Evolutionary conservation across 2,113 vertebrate genomes (phyloP), one percentile per base, ranked within the genome.

Genomic region (Reinhardtius hippoglossoides): DNA sequence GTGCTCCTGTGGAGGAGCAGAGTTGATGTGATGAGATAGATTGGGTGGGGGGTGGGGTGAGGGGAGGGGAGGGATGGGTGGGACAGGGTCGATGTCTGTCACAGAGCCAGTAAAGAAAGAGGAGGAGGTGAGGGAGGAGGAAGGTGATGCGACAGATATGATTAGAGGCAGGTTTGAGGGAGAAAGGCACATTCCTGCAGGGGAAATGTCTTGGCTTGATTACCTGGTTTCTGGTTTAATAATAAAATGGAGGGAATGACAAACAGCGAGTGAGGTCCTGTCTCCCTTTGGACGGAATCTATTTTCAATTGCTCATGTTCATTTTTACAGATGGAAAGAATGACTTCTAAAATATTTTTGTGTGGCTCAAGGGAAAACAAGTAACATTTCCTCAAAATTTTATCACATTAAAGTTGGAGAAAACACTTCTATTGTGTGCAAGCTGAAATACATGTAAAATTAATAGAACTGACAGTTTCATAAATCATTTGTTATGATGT

Each of bases 131-230:
- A 52, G 62, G 67, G 74, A 71, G 58, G 76, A 74, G 83, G 59
- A 62, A 76, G 85, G 72, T 59, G 67, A 84, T 88, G 89, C 64
- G 59, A 84, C 79, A 86, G 67, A 80, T 83, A 77, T 80, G 44
- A 85, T 85, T 81, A 76, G 70, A 74, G 74, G 68, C 81, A 65
- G 83, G 62, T 75, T 77, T 78, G 40, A 67, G 44, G 52, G 71
- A 83, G 65, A 68, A 68, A 56, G 9, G 60, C 63, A 66, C 54
- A 85, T 82, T 83, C 67, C 74, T 84, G 55, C 37, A 23, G 56
- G 56, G 42, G 24, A 61, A 61, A 54, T 74, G 44, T 56, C 56
- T 69, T 67, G 18, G 21, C 7, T 9, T 44, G 37, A 68, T 67
- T 16, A 27, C 65, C 31, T 40, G 63, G 2, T 40, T 61, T 76